Evolutionary conservation across 2,113 vertebrate species (phyloP), one percentile per base, ranked within the genome.

Genomic region (Xerus inauris): DNA sequence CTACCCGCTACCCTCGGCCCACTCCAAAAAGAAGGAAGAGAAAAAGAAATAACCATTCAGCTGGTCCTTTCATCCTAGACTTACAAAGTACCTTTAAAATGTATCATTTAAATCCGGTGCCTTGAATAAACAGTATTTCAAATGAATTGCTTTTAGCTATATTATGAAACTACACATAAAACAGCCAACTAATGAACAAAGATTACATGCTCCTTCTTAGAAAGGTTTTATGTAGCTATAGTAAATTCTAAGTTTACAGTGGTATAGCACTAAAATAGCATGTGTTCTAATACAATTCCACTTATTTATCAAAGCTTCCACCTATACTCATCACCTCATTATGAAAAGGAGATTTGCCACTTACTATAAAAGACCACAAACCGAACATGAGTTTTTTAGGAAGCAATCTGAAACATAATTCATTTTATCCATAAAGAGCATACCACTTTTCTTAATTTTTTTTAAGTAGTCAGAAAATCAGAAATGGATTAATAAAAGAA

Each of bases 161-260:
- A 71, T 77, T 81, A 93, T 51, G 28, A 96, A 97, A 93, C 35
- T 81, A 88, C 24, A 91, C 47, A 83, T 67, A 83, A 94, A 89
- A 81, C 16, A 87, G 65, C 47, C 19, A 73, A 77, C 81, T 82
- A 91, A 8, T 92, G 38, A 54, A 22, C 77, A 85, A 5, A 93
- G 20, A 59, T 45, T 79, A 86, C 38, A 73, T 40, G 35, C 16
- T 54, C 84, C 51, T 71, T 90, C 92, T 94, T 19, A 94, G 17
- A 90, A 89, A 79, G n/a, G 8, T 84, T 79, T 90, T 71, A 59
- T 5, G n/a, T 38, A 72, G 79, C 45, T n/a, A 94, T 0, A 90
- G 47, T 8, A 76, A 93, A 76, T 71, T 91, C 59, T 35, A 79
- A 59, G 11, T 94, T 82, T 72, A 85, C 24, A 92, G 42, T 47